These are phyloP conservation scores for Asteroscopus sphinx DNA, from an alignment of 2,888 invertebrate species.

Conservation along the genomic window DNA sequence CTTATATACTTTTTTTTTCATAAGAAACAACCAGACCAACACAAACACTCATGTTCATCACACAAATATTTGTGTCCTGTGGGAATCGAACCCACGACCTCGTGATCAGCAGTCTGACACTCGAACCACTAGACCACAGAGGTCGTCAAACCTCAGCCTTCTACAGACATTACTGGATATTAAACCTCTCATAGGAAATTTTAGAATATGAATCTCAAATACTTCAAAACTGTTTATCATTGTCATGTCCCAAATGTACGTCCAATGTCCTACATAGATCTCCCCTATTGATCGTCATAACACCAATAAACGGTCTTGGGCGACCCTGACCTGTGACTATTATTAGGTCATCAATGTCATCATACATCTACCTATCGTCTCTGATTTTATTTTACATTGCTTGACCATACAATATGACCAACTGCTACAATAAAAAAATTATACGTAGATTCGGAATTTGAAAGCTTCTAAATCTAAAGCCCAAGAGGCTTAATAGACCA, in stretches of 20 bases:
- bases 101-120: no score
- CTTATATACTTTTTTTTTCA: no score
- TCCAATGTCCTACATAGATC: slow-evolving; percentile 6
- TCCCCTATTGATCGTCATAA: slow-evolving; percentile 40
- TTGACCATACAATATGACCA: background rate
- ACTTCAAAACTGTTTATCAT: background rate
- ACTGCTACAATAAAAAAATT: background rate
- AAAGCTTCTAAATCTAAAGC: background rate
- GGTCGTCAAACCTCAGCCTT: no score
- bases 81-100: no score
- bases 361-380: slow-evolving; percentile 13
- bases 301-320: slow-evolving; percentile 14
- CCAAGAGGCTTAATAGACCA: background rate
- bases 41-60: no score
- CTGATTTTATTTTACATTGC: slow-evolving; percentile 8
- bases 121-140: no score
- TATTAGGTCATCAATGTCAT: slow-evolving; percentile 45
- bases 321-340: slow-evolving; percentile 34
- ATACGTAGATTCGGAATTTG: background rate
- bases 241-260: background rate
- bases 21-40: no score
- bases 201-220: no score
- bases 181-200: no score
- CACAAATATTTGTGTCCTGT: no score
- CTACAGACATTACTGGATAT: no score